Base-by-base conservation (phyloP, 2,797 vertebrate species). In the Pseudocheirus occidentalis region DNA sequence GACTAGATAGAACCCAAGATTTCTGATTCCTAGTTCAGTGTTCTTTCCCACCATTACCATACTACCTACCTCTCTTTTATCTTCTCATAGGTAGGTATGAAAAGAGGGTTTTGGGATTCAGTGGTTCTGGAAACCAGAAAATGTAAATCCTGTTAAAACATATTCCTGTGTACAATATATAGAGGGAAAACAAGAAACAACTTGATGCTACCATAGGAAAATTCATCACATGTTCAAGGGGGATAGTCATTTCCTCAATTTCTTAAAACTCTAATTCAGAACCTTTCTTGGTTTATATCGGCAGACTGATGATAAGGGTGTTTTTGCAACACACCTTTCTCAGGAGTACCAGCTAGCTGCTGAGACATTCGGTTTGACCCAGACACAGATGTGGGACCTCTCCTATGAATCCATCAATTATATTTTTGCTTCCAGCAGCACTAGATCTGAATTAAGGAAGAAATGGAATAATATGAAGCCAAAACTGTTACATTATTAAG, bases 231-330 rank as follows among this genome's bases (percentile, higher is more conserved):
- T 81, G 24, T 81, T 46, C 24, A 24, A 81, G 18, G 66, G 59
- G 13, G 4, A 27, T 46, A 92, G 92, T 90, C 1, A 16, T 96
- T 96, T 94, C 16, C 90, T 97, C 53, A 0, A 92, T 95, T 46
- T 81, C n/a, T 31, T 90, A 34, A 34, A 34, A 52, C 5, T 28
- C 53, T 55, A 58, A 95, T 93, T 95, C 96, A 95, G 50, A 95
- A 95, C 94, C n/a, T 40, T 95, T 94, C 66, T 97, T 96, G 46
- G 59, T 90, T 97, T 98, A 55, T 92, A 1, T 96, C 97, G 96
- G 81, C 98, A 99, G 99, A 99, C 99, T 0, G 99, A 99, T 66
- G 99, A 99, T 98, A 99, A 99, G 97, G 99, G 99, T 1, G 98
- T 99, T 95, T 99, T 99, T 98, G 98, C 99, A n/a, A 99, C 99